These are phyloP conservation scores for Parapristionchus giblindavisi DNA, from an alignment of 2,888 invertebrate genomes.

Conservation along the genomic window DNA sequence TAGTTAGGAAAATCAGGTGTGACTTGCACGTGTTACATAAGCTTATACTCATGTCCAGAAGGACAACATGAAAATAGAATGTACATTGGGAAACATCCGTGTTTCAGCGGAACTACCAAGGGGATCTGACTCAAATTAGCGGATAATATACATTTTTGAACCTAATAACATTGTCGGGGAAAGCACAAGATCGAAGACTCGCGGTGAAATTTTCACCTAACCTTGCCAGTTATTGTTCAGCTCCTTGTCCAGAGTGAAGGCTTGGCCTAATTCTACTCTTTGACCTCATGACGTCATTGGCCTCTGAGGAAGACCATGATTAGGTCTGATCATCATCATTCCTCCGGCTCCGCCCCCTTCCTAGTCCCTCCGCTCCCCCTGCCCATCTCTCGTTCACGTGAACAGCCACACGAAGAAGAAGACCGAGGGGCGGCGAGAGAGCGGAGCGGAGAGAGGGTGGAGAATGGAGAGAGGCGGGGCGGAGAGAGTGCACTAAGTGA, in stretches of 20 bases:
- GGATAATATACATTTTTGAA: too few species aligned
- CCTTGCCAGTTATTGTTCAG: neutral
- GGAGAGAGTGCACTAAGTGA: too few species aligned
- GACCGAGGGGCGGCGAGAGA: neutral
- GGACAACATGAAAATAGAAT: too few species aligned
- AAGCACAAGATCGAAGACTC: neutral
- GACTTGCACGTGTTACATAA: too few species aligned
- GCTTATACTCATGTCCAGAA: too few species aligned
- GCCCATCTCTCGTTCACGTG: slow-evolving; percentile 21
- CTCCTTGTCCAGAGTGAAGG: neutral
- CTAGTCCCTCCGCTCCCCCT: slow-evolving; percentile 1
- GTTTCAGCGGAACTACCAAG: too few species aligned
- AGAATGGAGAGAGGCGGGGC: neutral
- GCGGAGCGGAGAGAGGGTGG: neutral
- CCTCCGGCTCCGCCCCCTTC: slow-evolving; percentile 1
- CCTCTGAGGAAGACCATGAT: neutral
- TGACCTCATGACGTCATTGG: slow-evolving; percentile 1
- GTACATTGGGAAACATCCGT: too few species aligned
- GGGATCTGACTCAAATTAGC: too few species aligned
- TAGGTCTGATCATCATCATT: neutral
- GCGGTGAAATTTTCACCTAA: neutral
- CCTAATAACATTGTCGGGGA: neutral
- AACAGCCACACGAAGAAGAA: neutral
- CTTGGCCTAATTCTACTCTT: too few species aligned
- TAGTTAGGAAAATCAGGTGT: too few species aligned